phyloP scores from a whole-genome alignment of 2,888 invertebrate species.

The Microdon myrmicae region DNA sequence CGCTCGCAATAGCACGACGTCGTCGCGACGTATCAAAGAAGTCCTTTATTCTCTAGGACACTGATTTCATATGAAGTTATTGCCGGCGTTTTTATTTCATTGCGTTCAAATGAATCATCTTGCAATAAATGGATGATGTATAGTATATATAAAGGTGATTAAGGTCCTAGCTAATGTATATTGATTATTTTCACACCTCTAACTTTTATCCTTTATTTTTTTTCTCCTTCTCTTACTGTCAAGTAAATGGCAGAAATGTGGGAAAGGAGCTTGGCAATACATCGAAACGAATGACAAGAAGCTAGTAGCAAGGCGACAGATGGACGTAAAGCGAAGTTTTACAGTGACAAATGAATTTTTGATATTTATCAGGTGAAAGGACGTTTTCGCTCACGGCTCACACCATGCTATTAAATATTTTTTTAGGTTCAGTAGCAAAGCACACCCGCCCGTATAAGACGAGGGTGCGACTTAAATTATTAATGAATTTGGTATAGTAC shows the following conservation, averaged over 20 bases:
- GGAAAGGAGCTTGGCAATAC: not conserved
- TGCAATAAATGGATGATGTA: constrained; percentile 5
- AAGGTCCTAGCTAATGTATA: constrained; percentile 25
- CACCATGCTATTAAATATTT: constrained; percentile 46
- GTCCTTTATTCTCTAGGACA: not conserved
- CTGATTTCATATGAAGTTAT: constrained; percentile 8
- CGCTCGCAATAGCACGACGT: not conserved
- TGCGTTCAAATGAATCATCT: no score
- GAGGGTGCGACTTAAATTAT: no score
- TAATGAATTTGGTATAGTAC: no score
- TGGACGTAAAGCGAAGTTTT: constrained; percentile 38
- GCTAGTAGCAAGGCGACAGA: not conserved
- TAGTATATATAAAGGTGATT: constrained; percentile 15
- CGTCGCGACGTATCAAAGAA: not conserved
- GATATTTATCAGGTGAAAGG: constrained; percentile 41
- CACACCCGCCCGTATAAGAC: no score
- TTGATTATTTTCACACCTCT: constrained; percentile 33
- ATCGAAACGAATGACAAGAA: not conserved
- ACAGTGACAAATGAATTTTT: constrained; percentile 47
- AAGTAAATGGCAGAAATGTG: constrained; percentile 7
- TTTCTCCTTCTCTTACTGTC: no score
- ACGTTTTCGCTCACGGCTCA: constrained; percentile 30
- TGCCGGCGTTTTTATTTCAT: not conserved
- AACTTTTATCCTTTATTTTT: constrained; percentile 14
- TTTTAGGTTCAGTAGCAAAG: no score